Evolutionary conservation across 1,140 invertebrate genomes (phyloP).

Genomic region (Bombus waltoni): DNA sequence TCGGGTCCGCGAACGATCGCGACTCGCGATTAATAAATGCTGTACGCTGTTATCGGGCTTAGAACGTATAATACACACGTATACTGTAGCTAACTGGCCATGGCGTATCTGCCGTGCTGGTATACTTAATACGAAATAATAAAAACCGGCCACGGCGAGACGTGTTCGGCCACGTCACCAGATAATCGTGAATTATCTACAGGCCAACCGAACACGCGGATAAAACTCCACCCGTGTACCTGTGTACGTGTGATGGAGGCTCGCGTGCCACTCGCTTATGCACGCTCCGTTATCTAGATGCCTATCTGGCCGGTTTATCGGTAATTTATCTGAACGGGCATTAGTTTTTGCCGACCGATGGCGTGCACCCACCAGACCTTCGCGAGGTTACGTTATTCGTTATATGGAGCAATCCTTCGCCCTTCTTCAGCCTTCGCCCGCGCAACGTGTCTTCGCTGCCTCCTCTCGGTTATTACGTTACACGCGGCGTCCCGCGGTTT

Average conservation of each 20-base stretch:
- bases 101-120: slow-evolving; percentile 41
- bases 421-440: background rate
- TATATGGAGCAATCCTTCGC: slow-evolving; percentile 74
- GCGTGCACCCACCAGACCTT: slow-evolving; percentile 77
- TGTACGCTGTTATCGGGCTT: slow-evolving; percentile 46
- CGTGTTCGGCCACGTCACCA: slow-evolving; percentile 64
- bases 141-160: slow-evolving; percentile 56
- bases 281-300: slow-evolving; percentile 79
- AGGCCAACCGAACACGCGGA: slow-evolving; percentile 40
- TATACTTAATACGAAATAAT: slow-evolving; percentile 62
- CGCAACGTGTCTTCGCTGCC: background rate
- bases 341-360: slow-evolving; percentile 81
- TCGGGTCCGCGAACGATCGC: slow-evolving; percentile 54
- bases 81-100: slow-evolving; percentile 14
- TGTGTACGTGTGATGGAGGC: slow-evolving; percentile 6
- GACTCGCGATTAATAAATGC: slow-evolving; percentile 67
- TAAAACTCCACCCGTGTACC: slow-evolving; percentile 48
- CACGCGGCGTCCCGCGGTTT: too few species aligned
- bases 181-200: slow-evolving; percentile 68
- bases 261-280: slow-evolving; percentile 63
- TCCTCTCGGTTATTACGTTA: background rate
- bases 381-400: slow-evolving; percentile 80
- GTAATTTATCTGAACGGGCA: slow-evolving; percentile 83
- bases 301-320: slow-evolving; percentile 80
- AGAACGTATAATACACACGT: slow-evolving; percentile 20